Evolutionary conservation across 2,113 vertebrate species (phyloP), one percentile per base, ranked within the genome.

Genomic region (Ciconia stormi): DNA sequence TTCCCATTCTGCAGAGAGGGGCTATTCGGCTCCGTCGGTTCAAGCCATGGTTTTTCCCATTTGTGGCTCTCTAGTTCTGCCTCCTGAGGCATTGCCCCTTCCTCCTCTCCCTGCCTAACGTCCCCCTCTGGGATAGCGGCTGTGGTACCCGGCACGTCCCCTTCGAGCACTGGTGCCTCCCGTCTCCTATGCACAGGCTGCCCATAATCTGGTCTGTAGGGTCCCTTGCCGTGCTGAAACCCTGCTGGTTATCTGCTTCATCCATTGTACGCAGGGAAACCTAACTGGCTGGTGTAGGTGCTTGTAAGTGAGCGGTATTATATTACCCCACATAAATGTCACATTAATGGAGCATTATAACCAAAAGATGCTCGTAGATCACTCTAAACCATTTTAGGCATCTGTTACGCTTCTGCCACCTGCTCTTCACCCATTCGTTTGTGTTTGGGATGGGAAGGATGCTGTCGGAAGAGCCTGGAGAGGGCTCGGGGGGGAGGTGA

Each of bases 301-400:
- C 87, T 93, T 7, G 1, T 95, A 79, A 95, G 91, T 52, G 82
- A 91, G 42, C 0, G 3, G 50, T 93, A 47, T 91, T 97, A 72
- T 89, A 89, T 95, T 95, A 84, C 81, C 38, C 71, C 56, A 70
- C 63, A 92, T 95, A 96, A 96, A 95, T 91, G 95, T 97, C 93
- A 92, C 82, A 36, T 92, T 97, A 96, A 96, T 86, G 95, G 85
- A 96, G 80, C 92, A 86, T 95, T 95, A 95, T 89, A 95, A 97
- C 95, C 61, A 55, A 92, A 96, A 97, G 93, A 88, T 94, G 91
- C 89, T 95, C 42, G 1, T 82, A 89, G 89, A 96, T 96, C 83
- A 89, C 94, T 92, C 81, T 61, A 95, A 96, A 89, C 73, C 69
- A n/a, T 91, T 96, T 96, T 65, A 92, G 86, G 94, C 91, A 93